Base-by-base conservation (phyloP, 2,113 vertebrate species). In the Caracal caracal region DNA sequence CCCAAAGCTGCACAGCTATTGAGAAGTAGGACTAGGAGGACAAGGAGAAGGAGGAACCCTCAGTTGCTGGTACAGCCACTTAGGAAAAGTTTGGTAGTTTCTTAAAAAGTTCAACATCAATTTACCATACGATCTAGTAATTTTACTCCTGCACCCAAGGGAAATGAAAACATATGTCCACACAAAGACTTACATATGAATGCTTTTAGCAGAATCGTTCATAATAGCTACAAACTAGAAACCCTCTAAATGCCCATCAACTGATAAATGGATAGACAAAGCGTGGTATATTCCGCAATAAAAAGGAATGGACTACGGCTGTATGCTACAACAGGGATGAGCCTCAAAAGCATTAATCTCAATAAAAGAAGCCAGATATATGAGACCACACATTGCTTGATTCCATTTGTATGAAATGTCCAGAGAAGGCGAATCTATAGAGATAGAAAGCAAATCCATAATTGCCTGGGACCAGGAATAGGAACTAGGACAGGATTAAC, bases 51-150 rank as follows among this genome's bases (percentile, higher is more conserved):
- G 26, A 85, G 78, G 35, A 85, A 53, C 1, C 11, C 8, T 30
- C 17, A 1, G 28, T 30, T 71, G 28, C 28, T 79, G 9, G 26
- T 37, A 9, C 9, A 47, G 28, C 33, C 43, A 28, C 33, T 79
- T 49, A 66, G 30, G 68, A 73, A 80, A 97, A 88, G 15, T 59
- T 80, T 30, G 30, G n/a, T 13, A 49, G 33, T 63, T 79, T 88
- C 81, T 90, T 56, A 13, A 63, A 93, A 93, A 66, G 22, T 61
- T 97, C 63, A 68, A 43, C 13, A 59, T 91, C 37, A 71, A 92
- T 89, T 78, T 89, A 82, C 89, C 35, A 47, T 76, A 35, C 59
- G 24, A 90, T 22, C 53, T 35, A 78, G n/a, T 26, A n/a, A 95
- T 86, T 88, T 85, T 47, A 53, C 56, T 56, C 20, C 47, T 71